Conservation (phyloP, 2,113 vertebrate species). For the Bettongia penicillata region DNA sequence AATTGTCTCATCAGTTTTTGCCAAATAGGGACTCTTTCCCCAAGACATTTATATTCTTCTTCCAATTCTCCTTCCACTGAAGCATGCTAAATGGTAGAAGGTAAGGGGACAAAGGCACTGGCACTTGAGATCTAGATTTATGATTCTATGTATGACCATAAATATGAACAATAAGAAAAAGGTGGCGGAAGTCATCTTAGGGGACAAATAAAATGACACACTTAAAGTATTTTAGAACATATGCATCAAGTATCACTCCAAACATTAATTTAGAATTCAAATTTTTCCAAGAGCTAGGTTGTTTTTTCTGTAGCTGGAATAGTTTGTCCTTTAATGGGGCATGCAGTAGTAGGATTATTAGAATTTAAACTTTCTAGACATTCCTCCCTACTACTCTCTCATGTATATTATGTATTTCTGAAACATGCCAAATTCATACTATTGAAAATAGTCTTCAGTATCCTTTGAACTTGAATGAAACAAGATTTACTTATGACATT, state of each 20-base stretch:
- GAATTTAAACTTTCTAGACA: slow-evolving; percentile 3
- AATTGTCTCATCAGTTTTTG: neutral
- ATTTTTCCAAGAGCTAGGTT: neutral
- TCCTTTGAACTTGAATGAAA: slow-evolving; percentile 5
- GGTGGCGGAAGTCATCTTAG: too few relatives aligned
- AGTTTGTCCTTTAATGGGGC: neutral
- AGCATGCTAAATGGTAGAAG: neutral
- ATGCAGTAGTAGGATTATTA: neutral
- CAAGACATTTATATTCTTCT: neutral
- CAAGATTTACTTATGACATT: slow-evolving; percentile 1
- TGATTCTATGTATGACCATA: neutral
- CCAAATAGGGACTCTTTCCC: neutral
- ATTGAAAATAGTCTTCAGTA: neutral
- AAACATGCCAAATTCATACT: neutral
- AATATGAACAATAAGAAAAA: neutral
- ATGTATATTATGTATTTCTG: neutral
- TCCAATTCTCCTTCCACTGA: neutral
- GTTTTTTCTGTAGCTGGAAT: neutral
- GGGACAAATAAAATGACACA: neutral
- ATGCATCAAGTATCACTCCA: neutral
- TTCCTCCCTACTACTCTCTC: neutral
- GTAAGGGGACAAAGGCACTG: neutral
- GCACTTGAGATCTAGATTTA: neutral
- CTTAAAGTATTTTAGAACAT: neutral
- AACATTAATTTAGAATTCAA: neutral